A percentile compares a stretch with the other conserved stretches of the same genome.
phyloP scores from a whole-genome alignment of 2,797 vertebrate genomes.

The Gallinago solitaria region DNA sequence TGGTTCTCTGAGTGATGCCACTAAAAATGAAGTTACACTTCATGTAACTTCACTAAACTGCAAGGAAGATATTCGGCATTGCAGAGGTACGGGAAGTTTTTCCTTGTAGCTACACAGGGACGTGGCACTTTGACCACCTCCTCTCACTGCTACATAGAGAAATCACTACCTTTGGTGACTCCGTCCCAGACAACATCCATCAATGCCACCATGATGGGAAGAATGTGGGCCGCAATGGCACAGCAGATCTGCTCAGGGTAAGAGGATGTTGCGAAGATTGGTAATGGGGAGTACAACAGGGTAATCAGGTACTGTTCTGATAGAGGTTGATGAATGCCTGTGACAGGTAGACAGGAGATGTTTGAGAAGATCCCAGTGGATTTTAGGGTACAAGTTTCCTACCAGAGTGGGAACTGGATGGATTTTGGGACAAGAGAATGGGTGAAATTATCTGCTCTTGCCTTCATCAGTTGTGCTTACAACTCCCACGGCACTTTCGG shows the following conservation, averaged over 20 bases:
- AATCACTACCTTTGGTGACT: accelerated
- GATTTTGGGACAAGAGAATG: not conserved
- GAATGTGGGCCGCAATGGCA: accelerated
- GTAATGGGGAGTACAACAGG: accelerated
- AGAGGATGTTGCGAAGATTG: not conserved
- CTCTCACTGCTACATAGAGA: not conserved
- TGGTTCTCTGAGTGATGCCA: not conserved
- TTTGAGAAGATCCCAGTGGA: not conserved
- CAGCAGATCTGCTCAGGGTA: accelerated
- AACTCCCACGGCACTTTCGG: not conserved
- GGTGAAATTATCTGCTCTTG: not conserved
- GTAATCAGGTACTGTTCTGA: accelerated
- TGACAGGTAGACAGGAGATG: not conserved
- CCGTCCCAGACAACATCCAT: accelerated
- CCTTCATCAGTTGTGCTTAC: not conserved
- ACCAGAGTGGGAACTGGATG: not conserved
- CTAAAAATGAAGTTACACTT: not conserved
- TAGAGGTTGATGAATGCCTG: not conserved
- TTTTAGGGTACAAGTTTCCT: not conserved
- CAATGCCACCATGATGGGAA: accelerated
- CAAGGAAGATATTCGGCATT: not conserved
- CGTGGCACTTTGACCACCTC: not conserved
- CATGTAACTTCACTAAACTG: not conserved
- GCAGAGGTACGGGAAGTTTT: not conserved
- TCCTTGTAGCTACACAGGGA: accelerated